Evolutionary conservation across 2,113 vertebrate species (phyloP), one percentile per base, ranked within the genome.

Genomic region (Scopus umbretta): DNA sequence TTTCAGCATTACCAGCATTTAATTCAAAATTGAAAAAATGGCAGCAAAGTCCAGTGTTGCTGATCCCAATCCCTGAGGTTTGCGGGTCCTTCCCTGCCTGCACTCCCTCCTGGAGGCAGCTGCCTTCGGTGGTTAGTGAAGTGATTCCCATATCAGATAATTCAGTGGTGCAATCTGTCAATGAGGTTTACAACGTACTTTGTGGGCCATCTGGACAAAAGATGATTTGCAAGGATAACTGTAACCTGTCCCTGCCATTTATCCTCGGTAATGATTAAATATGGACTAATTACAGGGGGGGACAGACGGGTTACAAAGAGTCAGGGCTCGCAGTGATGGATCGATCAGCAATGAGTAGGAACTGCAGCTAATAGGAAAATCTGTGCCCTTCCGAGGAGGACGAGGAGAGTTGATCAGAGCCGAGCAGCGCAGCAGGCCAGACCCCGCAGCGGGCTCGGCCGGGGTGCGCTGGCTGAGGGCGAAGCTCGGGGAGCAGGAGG

Each of bases 91-190:
- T 42, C 63, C 63, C 59, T 55, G 53, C 10, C 58, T 27, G 16
- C 26, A 8, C 49, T 88, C 50, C 42, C 30, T 42, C 38, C 66
- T 38, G 61, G 23, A 59, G 36, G 65, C 63, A 90, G 75, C 42
- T 50, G 88, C 90, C 73, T 55, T 45, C 0, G 0, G 47, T 47
- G 80, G n/a, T 22, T 30, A 80, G 72, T 5, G 1, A 75, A 90
- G 76, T 74, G 72, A 89, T 93, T 92, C 86, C 80, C 47, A 2
- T 19, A 59, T 7, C 38, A 38, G n/a, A 43, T 88, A 95, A 94
- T 95, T 95, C 94, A 94, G 94, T 79, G 84, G 42, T 59, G 20
- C 86, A 76, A 89, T 87, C 92, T 94, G 92, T 85, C 92, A 95
- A 89, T 91, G 95, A 92, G 71, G 29, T 85, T 96, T 91, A 21